phyloP scores from a whole-genome alignment of 2,888 invertebrate species.

The Tillus elongatus region DNA sequence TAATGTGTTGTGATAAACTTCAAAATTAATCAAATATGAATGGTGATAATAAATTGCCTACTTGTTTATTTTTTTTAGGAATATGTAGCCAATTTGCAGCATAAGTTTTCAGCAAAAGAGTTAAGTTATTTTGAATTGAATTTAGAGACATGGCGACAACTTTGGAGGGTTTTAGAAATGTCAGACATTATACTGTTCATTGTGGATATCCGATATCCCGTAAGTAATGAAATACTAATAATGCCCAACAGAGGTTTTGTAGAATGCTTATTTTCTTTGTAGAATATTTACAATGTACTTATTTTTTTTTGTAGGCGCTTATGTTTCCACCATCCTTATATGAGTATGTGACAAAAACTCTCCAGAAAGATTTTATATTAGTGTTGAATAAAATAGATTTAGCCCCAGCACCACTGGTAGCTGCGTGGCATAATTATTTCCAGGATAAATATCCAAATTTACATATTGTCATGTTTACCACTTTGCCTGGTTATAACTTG shows the following conservation, averaged over 20 bases:
- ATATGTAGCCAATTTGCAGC: conserved; percentile 61
- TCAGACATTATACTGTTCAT: conserved; percentile 83
- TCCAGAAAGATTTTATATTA: conserved; percentile 78
- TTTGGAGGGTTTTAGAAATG: conserved; percentile 93
- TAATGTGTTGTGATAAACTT: no score
- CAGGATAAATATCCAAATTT: conserved; percentile 59
- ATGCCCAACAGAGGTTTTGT: neutral
- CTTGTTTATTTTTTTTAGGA: conserved; percentile 56
- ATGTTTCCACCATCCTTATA: conserved; percentile 90
- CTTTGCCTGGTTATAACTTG: conserved; percentile 67
- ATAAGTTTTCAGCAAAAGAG: conserved; percentile 51
- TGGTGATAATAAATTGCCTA: no score
- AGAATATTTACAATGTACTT: conserved; percentile 8
- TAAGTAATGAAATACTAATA: conserved; percentile 40
- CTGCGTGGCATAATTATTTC: conserved; percentile 83
- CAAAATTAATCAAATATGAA: no score
- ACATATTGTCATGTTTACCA: conserved; percentile 74
- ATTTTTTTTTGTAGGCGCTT: conserved; percentile 47
- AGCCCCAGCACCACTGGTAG: conserved; percentile 67
- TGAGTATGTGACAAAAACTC: conserved; percentile 59
- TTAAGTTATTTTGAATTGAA: conserved; percentile 88
- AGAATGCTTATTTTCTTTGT: neutral
- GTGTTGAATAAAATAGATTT: conserved; percentile 90
- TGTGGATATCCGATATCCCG: conserved; percentile 79
- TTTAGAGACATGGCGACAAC: conserved; percentile 90